These are phyloP conservation scores for Venustaconcha ellipsiformis DNA, from an alignment of 1,140 invertebrate species.

Conservation along the genomic window DNA sequence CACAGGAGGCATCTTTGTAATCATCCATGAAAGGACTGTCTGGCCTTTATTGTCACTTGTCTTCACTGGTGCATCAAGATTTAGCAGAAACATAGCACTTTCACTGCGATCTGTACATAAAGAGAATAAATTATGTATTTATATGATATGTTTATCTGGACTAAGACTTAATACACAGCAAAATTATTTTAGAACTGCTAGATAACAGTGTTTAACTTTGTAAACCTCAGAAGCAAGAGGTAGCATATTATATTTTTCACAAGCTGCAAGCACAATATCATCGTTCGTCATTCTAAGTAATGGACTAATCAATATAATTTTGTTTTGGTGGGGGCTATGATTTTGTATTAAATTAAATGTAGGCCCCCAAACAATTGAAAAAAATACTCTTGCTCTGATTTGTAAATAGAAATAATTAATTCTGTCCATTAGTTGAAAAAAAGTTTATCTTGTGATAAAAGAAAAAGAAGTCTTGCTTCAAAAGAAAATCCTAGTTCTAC, in stretches of 20 bases:
- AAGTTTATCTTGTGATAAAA: background rate
- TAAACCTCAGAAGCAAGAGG: no score
- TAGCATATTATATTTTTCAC: no score
- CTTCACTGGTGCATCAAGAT: slow-evolving; percentile 51
- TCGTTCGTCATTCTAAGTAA: background rate
- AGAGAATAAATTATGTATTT: background rate
- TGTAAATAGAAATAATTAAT: no score
- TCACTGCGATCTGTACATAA: slow-evolving; percentile 65
- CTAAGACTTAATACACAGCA: background rate
- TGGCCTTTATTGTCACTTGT: slow-evolving; percentile 53
- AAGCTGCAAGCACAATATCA: no score
- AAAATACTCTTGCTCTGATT: no score
- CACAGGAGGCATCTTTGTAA: slow-evolving; percentile 66
- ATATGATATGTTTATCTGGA: background rate
- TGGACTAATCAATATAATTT: no score
- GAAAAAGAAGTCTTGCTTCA: no score
- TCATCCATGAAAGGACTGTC: slow-evolving; percentile 62
- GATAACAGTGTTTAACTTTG: no score
- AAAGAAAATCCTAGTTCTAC: no score
- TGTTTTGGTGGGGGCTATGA: no score
- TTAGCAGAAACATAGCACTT: slow-evolving; percentile 58
- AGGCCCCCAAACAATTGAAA: background rate
- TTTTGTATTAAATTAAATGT: background rate
- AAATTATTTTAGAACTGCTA: no score
- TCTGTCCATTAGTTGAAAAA: no score